A percentile compares a stretch with the other conserved stretches of the same genome.
phyloP scores from a whole-genome alignment of 2,113 vertebrate genomes.

The Naja naja region DNA sequence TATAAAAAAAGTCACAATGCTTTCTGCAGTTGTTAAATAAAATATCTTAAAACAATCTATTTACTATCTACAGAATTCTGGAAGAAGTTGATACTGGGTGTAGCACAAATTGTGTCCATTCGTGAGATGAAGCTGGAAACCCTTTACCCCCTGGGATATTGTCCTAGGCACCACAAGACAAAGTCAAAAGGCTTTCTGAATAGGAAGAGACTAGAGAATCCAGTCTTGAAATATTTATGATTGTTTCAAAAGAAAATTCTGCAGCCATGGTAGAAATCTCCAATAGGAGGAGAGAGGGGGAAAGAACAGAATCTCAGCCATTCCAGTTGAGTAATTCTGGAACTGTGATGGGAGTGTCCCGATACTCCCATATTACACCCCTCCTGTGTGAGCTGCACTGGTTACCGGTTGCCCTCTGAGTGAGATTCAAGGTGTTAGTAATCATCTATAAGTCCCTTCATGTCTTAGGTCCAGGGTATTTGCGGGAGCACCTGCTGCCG shows the following conservation, averaged over 20 bases:
- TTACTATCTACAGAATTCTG: background rate
- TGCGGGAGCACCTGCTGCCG: no score
- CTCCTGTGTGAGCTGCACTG: no score
- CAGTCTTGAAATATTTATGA: background rate
- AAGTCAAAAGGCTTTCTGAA: background rate
- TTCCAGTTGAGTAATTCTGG: background rate
- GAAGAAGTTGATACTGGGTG: background rate
- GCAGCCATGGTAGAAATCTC: background rate
- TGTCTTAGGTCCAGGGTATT: no score
- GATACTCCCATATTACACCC: no score
- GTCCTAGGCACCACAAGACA: background rate
- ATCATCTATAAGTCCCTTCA: no score
- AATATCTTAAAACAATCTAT: background rate
- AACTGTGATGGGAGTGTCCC: no score
- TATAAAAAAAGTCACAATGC: background rate
- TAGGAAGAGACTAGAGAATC: background rate
- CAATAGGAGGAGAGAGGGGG: background rate
- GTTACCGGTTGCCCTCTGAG: no score
- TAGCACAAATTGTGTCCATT: background rate
- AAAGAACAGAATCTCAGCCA: background rate
- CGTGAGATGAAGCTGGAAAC: background rate
- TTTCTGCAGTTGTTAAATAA: constrained; percentile 7
- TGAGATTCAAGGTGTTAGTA: no score
- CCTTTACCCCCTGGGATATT: background rate
- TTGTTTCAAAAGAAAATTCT: background rate